A percentile compares a stretch with the other conserved stretches of the same genome.
Conservation (phyloP, 2,113 vertebrate species). For the Laterallus jamaicensis region DNA sequence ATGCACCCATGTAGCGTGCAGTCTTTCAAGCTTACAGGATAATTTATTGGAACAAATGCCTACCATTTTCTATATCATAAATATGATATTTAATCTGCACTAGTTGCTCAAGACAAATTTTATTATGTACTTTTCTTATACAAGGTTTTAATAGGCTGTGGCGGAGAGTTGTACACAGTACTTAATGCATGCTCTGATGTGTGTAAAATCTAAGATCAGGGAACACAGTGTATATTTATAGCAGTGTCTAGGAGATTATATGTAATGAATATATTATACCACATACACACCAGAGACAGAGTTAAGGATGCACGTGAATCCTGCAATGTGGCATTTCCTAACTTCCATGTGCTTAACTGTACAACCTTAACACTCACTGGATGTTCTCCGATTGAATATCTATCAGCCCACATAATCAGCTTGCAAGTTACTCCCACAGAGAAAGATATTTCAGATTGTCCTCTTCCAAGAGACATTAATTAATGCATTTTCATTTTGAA, state of each 20-base stretch:
- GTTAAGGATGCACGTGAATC: conserved; percentile 4
- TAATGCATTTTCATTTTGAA: conserved; percentile 61
- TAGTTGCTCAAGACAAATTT: conserved; percentile 2
- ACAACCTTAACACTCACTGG: conserved; percentile 47
- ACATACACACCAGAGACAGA: not conserved
- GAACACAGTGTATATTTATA: conserved; percentile 33
- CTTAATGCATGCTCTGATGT: conserved; percentile 16
- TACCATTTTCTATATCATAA: not conserved
- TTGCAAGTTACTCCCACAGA: conserved; percentile 56
- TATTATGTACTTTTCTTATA: not conserved
- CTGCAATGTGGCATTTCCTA: not conserved
- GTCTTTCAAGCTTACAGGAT: not conserved
- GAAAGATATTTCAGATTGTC: conserved; percentile 51
- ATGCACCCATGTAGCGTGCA: not conserved
- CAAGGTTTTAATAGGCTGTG: conserved; percentile 38
- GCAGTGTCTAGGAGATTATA: conserved; percentile 30
- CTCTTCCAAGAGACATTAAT: conserved; percentile 54
- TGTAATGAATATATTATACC: conserved; percentile 29
- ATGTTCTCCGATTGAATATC: not conserved
- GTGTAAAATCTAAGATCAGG: conserved; percentile 29
- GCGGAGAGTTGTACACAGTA: not conserved
- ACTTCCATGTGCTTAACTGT: not conserved
- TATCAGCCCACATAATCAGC: conserved; percentile 52
- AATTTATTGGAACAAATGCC: conserved; percentile 25
- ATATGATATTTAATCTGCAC: conserved; percentile 10